Percentiles rank a stretch among this genome's conserved stretches.
These are phyloP conservation scores for Dreissena polymorpha DNA, from an alignment of 1,140 invertebrate genomes.

Conservation along the genomic window DNA sequence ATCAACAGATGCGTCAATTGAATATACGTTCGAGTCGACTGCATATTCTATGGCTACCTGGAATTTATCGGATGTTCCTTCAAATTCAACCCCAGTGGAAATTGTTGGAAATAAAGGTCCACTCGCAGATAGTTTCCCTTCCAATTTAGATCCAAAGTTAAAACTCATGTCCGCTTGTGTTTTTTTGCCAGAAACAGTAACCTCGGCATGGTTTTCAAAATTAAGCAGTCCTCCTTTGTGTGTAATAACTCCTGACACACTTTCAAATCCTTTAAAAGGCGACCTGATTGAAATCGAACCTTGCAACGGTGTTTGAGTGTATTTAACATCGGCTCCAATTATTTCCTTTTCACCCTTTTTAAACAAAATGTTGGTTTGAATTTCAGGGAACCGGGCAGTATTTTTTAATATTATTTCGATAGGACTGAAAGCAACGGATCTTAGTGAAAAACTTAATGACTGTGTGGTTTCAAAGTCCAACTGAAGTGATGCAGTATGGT, in stretches of 20 bases:
- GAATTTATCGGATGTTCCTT: not conserved
- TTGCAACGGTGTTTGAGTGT: too few relatives aligned
- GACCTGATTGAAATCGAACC: too few relatives aligned
- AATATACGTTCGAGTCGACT: not conserved
- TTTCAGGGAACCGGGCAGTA: not conserved
- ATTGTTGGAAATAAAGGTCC: slow-evolving; percentile 14
- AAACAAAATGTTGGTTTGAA: not conserved
- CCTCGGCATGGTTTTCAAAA: slow-evolving; percentile 38
- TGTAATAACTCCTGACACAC: slow-evolving; percentile 5
- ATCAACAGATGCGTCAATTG: not conserved
- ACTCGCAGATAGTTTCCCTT: slow-evolving; percentile 10
- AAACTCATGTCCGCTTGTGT: slow-evolving; percentile 36
- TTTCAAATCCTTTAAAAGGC: not conserved
- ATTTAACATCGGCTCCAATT: too few relatives aligned
- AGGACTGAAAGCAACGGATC: too few relatives aligned
- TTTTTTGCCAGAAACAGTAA: not conserved
- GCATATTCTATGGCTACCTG: not conserved
- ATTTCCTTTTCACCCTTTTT: not conserved
- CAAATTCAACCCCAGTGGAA: slow-evolving; percentile 3
- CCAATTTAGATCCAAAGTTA: slow-evolving; percentile 7
- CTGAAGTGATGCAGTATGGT: too few relatives aligned
- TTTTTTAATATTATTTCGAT: too few relatives aligned
- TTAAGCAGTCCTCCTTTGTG: slow-evolving; percentile 14
- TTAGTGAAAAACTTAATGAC: too few relatives aligned
- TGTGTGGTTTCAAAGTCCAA: too few relatives aligned